Evolutionary conservation across 2,797 vertebrate genomes (phyloP).

Genomic region (Glossophaga mutica): DNA sequence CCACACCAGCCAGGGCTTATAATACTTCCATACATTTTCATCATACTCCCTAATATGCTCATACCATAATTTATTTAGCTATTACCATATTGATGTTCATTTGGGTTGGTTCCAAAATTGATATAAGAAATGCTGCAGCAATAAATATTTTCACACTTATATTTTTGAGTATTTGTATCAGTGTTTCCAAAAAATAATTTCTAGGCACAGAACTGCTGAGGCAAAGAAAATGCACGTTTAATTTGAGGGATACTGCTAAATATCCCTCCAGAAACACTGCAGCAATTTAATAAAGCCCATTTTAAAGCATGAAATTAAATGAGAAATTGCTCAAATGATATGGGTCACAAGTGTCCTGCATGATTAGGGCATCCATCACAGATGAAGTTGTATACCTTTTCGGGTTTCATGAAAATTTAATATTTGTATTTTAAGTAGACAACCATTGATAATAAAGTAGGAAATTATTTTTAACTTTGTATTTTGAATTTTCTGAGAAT

Average conservation of each 20-base stretch:
- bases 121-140: not conserved
- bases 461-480: not conserved
- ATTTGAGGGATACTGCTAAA: not conserved
- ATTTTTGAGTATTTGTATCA: not conserved
- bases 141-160: not conserved
- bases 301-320: not conserved
- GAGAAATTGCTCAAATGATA: not conserved
- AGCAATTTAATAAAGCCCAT: not conserved
- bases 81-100: not conserved
- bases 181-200: not conserved
- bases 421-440: not conserved
- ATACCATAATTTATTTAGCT: not conserved
- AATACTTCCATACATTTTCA: not conserved
- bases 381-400: not conserved
- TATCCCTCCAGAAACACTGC: not conserved
- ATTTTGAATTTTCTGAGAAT: not conserved
- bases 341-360: not conserved
- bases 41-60: not conserved
- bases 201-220: not conserved
- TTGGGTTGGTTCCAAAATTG: not conserved
- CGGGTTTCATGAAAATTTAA: not conserved
- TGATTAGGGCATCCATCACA: not conserved
- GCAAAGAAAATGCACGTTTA: not conserved
- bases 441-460: not conserved
- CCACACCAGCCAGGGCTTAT: not conserved